phyloP scores from a whole-genome alignment of 2,888 invertebrate genomes.

The Conchocele bisecta region DNA sequence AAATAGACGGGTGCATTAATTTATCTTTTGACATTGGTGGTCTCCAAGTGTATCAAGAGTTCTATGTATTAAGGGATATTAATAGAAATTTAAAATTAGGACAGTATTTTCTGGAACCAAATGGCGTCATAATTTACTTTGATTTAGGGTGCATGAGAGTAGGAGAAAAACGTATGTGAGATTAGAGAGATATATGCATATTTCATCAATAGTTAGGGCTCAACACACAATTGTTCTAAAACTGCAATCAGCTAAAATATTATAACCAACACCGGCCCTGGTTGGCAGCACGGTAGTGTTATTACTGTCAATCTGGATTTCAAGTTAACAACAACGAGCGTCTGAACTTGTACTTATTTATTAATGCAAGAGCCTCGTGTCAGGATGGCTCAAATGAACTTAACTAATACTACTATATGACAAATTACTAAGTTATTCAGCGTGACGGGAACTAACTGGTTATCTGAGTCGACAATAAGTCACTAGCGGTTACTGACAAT shows the following conservation, averaged over 20 bases:
- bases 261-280: too few species aligned
- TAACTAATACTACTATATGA: too few species aligned
- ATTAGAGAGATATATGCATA: constrained; percentile 30
- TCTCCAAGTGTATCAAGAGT: constrained; percentile 6
- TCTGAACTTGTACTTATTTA: too few species aligned
- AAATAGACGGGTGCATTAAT: constrained; percentile 9
- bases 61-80: constrained; percentile 18
- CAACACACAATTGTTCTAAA: background rate
- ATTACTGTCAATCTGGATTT: too few species aligned
- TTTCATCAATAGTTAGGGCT: constrained; percentile 12
- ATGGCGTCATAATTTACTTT: constrained; percentile 35
- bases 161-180: constrained; percentile 18
- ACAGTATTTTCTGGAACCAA: constrained; percentile 13
- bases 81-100: constrained; percentile 37
- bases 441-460: too few species aligned
- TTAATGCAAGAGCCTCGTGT: too few species aligned
- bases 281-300: too few species aligned
- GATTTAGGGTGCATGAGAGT: constrained; percentile 27
- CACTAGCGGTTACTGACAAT: too few species aligned
- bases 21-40: constrained; percentile 13
- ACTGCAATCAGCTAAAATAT: constrained; percentile 6
- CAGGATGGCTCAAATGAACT: too few species aligned
- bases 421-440: too few species aligned
- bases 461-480: too few species aligned
- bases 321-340: too few species aligned